phyloP scores from a whole-genome alignment of 92 coral and sea anemone genomes.

The Palythoa caribaeorum region DNA sequence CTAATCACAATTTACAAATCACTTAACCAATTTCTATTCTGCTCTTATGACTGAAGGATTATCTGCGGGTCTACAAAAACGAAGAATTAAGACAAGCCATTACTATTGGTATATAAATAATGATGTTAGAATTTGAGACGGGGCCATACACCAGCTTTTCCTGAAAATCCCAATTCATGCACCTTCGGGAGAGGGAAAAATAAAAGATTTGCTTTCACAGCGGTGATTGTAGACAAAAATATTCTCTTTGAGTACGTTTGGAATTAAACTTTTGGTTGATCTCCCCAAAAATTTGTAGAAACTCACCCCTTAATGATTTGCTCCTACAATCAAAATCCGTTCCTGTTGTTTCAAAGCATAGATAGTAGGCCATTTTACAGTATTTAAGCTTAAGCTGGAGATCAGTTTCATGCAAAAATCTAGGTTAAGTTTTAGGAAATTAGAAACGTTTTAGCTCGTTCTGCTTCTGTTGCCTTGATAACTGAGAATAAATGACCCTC shows the following conservation, averaged over 20 bases:
- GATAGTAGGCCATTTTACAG: no score
- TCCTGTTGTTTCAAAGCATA: not conserved
- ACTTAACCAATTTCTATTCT: no score
- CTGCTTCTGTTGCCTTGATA: not conserved
- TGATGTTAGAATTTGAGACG: no score
- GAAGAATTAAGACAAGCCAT: no score
- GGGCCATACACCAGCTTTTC: no score
- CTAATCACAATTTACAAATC: no score
- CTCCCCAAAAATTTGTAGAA: not conserved
- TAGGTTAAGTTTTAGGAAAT: not conserved
- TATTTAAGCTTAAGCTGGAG: not conserved
- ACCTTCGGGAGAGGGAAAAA: no score
- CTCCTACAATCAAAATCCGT: not conserved
- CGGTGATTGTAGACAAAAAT: not conserved
- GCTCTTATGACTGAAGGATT: no score
- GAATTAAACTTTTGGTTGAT: not conserved
- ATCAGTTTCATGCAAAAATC: not conserved
- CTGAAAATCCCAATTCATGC: no score
- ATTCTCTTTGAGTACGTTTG: not conserved
- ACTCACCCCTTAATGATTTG: not conserved
- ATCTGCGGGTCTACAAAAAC: no score
- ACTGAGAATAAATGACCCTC: not conserved
- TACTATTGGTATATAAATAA: no score
- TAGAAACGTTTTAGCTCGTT: not conserved
- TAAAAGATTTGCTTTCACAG: no score